These are phyloP conservation scores for Phyllotreta cruciferae DNA, from an alignment of 2,888 invertebrate species.

Conservation along the genomic window DNA sequence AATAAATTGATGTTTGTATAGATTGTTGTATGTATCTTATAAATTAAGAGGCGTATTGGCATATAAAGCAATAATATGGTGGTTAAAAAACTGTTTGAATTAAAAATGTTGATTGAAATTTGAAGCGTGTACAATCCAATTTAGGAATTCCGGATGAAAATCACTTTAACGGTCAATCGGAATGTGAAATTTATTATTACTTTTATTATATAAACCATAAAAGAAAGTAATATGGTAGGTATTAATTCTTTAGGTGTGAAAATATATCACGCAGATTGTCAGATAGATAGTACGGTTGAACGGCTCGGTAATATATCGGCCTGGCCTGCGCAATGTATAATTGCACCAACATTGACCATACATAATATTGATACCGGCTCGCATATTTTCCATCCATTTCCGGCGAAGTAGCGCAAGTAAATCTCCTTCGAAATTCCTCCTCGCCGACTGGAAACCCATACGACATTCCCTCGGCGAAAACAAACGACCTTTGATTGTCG, in stretches of 20 bases:
- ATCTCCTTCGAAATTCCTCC: constrained; percentile 34
- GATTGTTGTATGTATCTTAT: no score
- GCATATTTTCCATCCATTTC: constrained; percentile 38
- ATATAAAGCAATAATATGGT: no score
- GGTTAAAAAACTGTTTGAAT: no score
- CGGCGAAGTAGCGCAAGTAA: constrained; percentile 36
- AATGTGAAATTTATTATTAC: no score
- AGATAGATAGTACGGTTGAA: constrained; percentile 18
- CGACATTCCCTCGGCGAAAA: constrained; percentile 43
- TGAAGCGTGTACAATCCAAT: no score
- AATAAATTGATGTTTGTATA: no score
- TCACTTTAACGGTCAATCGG: no score
- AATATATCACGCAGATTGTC: constrained; percentile 26
- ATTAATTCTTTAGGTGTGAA: constrained; percentile 21
- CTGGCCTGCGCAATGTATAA: constrained; percentile 24
- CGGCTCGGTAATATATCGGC: constrained; percentile 13
- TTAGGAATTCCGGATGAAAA: no score
- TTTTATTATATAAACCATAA: not conserved
- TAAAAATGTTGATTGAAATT: no score
- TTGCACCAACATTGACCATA: constrained; percentile 26
- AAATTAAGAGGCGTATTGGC: no score
- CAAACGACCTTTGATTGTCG: constrained; percentile 50
- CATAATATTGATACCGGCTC: constrained; percentile 40
- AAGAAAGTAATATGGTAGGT: constrained; percentile 11
- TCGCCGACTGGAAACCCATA: constrained; percentile 35